Conservation (phyloP, 2,888 invertebrate species). For the Conops quadrifasciatus region DNA sequence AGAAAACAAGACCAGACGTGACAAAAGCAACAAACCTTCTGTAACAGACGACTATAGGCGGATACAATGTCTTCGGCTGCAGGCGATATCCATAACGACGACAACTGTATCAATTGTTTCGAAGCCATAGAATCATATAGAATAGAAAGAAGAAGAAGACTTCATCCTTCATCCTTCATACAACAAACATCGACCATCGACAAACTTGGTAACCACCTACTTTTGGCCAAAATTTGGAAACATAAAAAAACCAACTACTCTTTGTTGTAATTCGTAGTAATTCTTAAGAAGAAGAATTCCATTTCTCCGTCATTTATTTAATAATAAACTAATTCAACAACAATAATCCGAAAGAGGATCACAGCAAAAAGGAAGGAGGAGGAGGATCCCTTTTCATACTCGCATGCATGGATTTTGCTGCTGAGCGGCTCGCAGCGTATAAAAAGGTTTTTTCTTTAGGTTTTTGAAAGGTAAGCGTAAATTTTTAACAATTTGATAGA, state of each 20-base stretch:
- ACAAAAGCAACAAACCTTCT: too few species aligned
- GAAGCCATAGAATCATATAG: neutral
- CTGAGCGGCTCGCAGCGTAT: neutral
- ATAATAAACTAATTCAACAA: constrained; percentile 26
- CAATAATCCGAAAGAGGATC: neutral
- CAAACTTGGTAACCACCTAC: constrained; percentile 17
- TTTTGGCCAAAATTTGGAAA: constrained; percentile 30
- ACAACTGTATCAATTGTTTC: too few species aligned
- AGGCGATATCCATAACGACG: too few species aligned
- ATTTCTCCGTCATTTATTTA: constrained; percentile 19
- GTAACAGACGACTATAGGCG: too few species aligned
- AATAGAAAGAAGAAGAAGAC: neutral
- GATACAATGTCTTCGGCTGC: too few species aligned
- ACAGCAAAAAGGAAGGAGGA: neutral
- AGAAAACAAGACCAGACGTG: too few species aligned
- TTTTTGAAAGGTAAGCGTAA: neutral
- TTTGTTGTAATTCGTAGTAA: constrained; percentile 5
- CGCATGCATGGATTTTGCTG: constrained; percentile 1
- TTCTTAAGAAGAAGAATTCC: neutral
- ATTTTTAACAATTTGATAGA: constrained; percentile 55
- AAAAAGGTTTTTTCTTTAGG: neutral
- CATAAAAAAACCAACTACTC: constrained; percentile 34
- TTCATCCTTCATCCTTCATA: neutral
- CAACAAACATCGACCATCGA: neutral
- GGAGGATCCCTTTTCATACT: neutral